Base-by-base conservation (phyloP, 2,888 invertebrate species). In the Pasiphila rectangulata region DNA sequence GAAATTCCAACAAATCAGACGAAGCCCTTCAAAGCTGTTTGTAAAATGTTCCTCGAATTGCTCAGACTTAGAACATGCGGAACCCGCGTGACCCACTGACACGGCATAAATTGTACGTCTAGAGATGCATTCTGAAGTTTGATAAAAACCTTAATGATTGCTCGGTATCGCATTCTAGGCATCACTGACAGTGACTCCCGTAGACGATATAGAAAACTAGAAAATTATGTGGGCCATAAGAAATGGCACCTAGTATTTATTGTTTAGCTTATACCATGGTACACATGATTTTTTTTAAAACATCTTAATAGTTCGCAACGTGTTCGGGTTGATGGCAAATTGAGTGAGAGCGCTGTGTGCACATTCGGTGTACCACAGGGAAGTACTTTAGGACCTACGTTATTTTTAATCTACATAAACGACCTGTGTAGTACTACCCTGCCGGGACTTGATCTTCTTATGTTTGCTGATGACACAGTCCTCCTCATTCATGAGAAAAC, bases 61-160 rank as follows among this genome's bases (percentile, higher is more conserved):
- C 57, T 62, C 58, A 17, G 9, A 27, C 12, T 78, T 75, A 59
- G 78, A 66, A 60, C 79, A 83, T 57, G 69, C 83, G 87, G 86
- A 81, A 72, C 73, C 69, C 51, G 54, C 56, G 56, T 66, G 83
- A 63, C 82, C 81, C 72, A 83, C 82, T 85, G 77, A 85, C 83
- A 82, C 67, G 64, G 62, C 69, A 65, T 53, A 56, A 60, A 60
- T 57, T 60, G 51, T 56, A 63, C 53, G 51, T 44, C 54, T 62
- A 61, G 41, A 56, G 61, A 61, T 53, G 57, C 58, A 56, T 24
- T 48, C 52, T 47, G 46, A 51, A 46, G 51, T 32, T 44, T 24
- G 47, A 51, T 53, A 57, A 55, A 57, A 55, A 55, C 51, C 51
- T 21, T 55, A 53, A 53, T 55, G 53, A 43, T 49, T 34, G 51